A percentile compares a stretch with the other conserved stretches of the same genome.
Evolutionary conservation across 92 coral and sea anemone species (phyloP).

Genomic region (Virgularia gustaviana): DNA sequence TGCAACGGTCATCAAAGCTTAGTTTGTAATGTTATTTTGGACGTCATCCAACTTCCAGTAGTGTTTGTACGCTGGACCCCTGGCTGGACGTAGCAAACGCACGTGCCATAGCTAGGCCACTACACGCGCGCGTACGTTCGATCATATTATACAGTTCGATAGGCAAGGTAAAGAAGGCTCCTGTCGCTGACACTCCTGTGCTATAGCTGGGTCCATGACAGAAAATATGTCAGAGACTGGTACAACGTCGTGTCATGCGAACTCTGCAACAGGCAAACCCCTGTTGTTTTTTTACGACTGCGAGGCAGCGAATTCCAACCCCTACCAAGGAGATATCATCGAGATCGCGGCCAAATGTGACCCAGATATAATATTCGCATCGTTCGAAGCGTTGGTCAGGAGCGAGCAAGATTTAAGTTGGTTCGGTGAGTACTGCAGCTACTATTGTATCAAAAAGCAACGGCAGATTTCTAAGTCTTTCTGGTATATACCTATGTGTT

Average conservation of each 20-base stretch:
- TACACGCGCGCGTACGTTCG: too few species aligned
- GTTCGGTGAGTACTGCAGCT: constrained; percentile 63
- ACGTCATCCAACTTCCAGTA: too few species aligned
- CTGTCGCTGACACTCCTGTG: not conserved
- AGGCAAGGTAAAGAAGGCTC: not conserved
- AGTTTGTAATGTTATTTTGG: too few species aligned
- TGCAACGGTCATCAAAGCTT: too few species aligned
- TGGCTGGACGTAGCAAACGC: too few species aligned
- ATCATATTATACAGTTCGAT: not conserved
- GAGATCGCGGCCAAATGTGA: constrained; percentile 92
- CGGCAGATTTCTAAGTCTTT: too few species aligned
- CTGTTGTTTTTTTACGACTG: constrained; percentile 81
- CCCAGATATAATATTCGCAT: constrained; percentile 68
- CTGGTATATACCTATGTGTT: too few species aligned
- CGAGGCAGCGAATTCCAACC: constrained; percentile 81
- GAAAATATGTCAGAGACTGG: constrained; percentile 77
- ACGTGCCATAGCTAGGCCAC: too few species aligned
- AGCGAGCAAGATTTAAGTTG: constrained; percentile 68
- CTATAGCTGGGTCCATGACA: not conserved
- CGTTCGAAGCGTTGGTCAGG: constrained; percentile 66
- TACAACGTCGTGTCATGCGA: constrained; percentile 60
- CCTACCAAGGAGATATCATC: constrained; percentile 72
- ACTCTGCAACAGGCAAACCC: constrained; percentile 48
- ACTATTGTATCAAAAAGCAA: not conserved
- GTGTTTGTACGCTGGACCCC: too few species aligned